Conservation (phyloP, 1,140 invertebrate species). For the Conus betulinus region DNA sequence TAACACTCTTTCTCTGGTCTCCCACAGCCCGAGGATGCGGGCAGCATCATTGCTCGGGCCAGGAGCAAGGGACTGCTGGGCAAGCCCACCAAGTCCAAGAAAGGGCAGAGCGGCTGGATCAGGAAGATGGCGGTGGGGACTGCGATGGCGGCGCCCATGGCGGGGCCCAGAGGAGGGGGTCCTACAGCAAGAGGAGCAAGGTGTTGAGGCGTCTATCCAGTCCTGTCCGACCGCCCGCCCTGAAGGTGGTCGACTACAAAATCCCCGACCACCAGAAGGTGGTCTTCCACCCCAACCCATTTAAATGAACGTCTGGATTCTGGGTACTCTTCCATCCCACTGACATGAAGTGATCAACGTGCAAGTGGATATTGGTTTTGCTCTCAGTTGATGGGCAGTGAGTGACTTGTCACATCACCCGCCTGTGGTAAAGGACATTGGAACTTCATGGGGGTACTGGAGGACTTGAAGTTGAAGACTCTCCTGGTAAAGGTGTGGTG, state of each 20-base stretch:
- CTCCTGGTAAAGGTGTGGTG: too few species aligned
- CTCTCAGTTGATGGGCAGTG: too few species aligned
- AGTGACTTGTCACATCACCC: too few species aligned
- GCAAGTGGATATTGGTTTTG: too few species aligned
- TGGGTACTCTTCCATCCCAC: too few species aligned
- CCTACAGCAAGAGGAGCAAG: slow-evolving; percentile 25
- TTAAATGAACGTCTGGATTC: not conserved
- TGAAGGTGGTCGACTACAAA: not conserved
- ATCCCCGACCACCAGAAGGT: not conserved
- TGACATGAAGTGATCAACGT: too few species aligned
- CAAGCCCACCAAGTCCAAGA: slow-evolving; percentile 32
- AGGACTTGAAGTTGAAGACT: too few species aligned
- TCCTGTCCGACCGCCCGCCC: not conserved
- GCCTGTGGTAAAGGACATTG: too few species aligned
- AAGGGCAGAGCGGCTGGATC: not conserved
- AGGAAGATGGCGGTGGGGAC: not conserved
- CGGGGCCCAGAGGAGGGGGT: slow-evolving; percentile 17
- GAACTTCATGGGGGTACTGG: too few species aligned
- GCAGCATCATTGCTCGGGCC: not conserved
- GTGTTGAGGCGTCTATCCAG: not conserved
- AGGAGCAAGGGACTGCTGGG: slow-evolving; percentile 35
- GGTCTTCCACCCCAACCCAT: not conserved
- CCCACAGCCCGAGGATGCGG: slow-evolving; percentile 18
- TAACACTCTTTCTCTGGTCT: too few species aligned
- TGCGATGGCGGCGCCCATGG: slow-evolving; percentile 13